Evolutionary conservation across 2,888 invertebrate species (phyloP).

Genomic region (Tetranychus truncatus): DNA sequence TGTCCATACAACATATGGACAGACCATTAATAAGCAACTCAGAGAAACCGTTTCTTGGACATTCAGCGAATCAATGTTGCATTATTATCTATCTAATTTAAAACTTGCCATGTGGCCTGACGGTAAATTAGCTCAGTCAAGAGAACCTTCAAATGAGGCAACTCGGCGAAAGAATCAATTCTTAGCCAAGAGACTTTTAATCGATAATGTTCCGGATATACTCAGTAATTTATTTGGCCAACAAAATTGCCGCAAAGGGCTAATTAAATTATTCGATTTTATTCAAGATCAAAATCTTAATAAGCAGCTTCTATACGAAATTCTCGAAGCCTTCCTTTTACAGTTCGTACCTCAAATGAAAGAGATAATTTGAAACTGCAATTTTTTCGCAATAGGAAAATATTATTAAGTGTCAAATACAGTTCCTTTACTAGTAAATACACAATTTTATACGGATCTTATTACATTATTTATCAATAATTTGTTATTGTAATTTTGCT

Average conservation of each 20-base stretch:
- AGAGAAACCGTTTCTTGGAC: conserved; percentile 67
- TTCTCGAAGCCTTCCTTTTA: neutral
- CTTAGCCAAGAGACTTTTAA: conserved; percentile 32
- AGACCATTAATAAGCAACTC: conserved; percentile 64
- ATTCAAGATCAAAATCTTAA: conserved; percentile 66
- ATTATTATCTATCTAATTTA: conserved; percentile 62
- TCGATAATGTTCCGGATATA: conserved; percentile 42
- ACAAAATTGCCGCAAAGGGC: conserved; percentile 61
- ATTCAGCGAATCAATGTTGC: conserved; percentile 73
- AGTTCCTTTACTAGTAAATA: no score
- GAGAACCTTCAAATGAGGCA: conserved; percentile 41
- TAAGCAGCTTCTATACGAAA: conserved; percentile 75
- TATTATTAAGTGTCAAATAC: no score
- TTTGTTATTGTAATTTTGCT: no score
- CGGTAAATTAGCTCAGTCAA: conserved; percentile 42
- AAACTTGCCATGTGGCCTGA: conserved; percentile 78
- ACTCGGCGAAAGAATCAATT: conserved; percentile 38
- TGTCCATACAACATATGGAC: conserved; percentile 75
- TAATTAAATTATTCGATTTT: conserved; percentile 65
- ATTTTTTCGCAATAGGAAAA: no score
- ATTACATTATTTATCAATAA: no score
- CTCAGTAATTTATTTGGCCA: conserved; percentile 65
- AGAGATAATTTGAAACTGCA: neutral
- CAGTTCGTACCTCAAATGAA: neutral
- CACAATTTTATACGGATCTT: no score